Conservation (phyloP, 2,113 vertebrate species). For the Oceanodroma tethys region DNA sequence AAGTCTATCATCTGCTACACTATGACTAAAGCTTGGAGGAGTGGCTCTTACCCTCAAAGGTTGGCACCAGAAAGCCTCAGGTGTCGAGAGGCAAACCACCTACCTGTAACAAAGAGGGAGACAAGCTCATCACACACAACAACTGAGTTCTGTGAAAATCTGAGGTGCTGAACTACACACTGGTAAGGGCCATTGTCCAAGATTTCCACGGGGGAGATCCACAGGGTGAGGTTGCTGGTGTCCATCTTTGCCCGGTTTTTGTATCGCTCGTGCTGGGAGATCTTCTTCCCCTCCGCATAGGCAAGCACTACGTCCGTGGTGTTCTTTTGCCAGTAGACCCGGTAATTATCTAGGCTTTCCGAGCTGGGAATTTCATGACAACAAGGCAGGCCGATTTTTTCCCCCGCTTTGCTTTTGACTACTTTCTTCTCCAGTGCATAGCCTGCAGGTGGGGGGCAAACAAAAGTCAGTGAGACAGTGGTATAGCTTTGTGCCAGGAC, state of each 20-base stretch:
- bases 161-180: constrained; percentile 50
- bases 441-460: constrained; percentile 41
- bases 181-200: constrained; percentile 57
- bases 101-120: constrained; percentile 63
- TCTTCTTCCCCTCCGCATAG: not conserved
- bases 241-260: constrained; percentile 37
- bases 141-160: rapidly evolving
- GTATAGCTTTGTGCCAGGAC: not conserved
- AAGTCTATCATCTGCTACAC: not conserved
- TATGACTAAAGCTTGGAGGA: not conserved
- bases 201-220: constrained; percentile 22
- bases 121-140: not conserved
- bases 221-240: constrained; percentile 36
- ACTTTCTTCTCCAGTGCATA: not conserved
- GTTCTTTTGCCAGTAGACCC: constrained; percentile 74
- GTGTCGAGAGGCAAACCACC: not conserved
- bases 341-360: not conserved
- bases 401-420: constrained; percentile 30
- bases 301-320: not conserved
- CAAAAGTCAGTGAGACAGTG: not conserved
- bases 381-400: constrained; percentile 48
- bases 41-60: not conserved
- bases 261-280: rapidly evolving
- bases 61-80: not conserved
- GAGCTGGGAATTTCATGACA: not conserved